phyloP scores from a whole-genome alignment of 1,140 invertebrate species.

The Nephotettix cincticeps region DNA sequence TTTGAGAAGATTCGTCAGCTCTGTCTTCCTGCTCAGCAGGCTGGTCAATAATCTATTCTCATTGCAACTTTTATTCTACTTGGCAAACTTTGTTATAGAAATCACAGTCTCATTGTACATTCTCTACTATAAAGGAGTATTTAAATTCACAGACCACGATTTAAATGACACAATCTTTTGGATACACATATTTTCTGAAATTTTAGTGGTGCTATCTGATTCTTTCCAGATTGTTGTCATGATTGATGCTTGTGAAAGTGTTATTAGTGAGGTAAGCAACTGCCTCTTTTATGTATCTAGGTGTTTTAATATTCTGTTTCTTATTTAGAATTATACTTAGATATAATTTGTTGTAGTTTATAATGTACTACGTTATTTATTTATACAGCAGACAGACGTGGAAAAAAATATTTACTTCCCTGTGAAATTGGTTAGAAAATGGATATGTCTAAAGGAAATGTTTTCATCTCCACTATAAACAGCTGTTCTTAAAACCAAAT shows the following conservation, averaged over 20 bases:
- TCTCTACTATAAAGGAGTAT: slow-evolving; percentile 3
- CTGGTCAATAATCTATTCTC: neutral
- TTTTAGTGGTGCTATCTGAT: neutral
- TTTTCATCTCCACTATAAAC: too few relatives aligned
- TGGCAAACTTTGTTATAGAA: slow-evolving; percentile 6
- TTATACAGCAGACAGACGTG: too few relatives aligned
- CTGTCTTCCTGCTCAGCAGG: neutral
- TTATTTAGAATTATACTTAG: too few relatives aligned
- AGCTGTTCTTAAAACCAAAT: too few relatives aligned
- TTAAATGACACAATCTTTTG: neutral
- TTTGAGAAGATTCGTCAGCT: neutral
- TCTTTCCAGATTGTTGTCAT: slow-evolving; percentile 3
- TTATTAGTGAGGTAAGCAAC: neutral
- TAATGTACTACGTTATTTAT: too few relatives aligned
- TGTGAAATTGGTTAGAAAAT: too few relatives aligned
- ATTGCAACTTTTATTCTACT: neutral
- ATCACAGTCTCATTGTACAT: slow-evolving; percentile 9
- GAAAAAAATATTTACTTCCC: too few relatives aligned
- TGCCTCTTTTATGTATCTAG: too few relatives aligned
- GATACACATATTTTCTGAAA: neutral
- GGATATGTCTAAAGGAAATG: too few relatives aligned
- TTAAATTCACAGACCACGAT: neutral
- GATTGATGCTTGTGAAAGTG: neutral
- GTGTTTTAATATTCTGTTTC: too few relatives aligned
- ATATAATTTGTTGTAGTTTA: too few relatives aligned